Conservation (phyloP, 1,140 invertebrate species). For the Drosophila ambigua region DNA sequence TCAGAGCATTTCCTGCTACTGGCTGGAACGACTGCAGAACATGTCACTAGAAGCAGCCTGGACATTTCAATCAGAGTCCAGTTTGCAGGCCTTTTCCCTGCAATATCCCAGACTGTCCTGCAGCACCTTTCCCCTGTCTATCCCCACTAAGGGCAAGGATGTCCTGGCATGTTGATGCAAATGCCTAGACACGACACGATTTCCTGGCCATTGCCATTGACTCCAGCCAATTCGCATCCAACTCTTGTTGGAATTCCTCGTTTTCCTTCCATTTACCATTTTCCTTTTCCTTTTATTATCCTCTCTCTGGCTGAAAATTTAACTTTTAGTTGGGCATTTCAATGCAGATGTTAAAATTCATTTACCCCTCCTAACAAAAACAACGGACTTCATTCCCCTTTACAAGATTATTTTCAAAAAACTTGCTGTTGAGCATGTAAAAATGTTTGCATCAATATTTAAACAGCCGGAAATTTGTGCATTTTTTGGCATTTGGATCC, state of each 20-base stretch:
- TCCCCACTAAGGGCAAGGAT: neutral
- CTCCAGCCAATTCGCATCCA: conserved; percentile 26
- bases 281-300: neutral
- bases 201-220: conserved; percentile 15
- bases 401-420: conserved; percentile 53
- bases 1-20: neutral
- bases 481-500: conserved; percentile 38
- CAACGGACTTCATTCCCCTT: neutral
- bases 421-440: conserved; percentile 22
- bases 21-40: conserved; percentile 37
- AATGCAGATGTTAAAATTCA: conserved; percentile 39
- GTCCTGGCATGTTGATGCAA: conserved; percentile 43
- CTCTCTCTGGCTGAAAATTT: conserved; percentile 45
- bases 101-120: no score
- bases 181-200: conserved; percentile 29
- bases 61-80: conserved; percentile 69
- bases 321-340: conserved; percentile 56
- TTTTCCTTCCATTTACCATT: no score
- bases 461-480: conserved; percentile 23
- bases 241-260: neutral
- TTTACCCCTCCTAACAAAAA: conserved; percentile 1
- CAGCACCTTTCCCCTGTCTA: conserved; percentile 5
- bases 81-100: conserved; percentile 12
- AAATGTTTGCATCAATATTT: conserved; percentile 40
- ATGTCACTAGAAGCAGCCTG: conserved; percentile 32